phyloP scores from a whole-genome alignment of 2,888 invertebrate genomes.

The Mimachlamys varia region DNA sequence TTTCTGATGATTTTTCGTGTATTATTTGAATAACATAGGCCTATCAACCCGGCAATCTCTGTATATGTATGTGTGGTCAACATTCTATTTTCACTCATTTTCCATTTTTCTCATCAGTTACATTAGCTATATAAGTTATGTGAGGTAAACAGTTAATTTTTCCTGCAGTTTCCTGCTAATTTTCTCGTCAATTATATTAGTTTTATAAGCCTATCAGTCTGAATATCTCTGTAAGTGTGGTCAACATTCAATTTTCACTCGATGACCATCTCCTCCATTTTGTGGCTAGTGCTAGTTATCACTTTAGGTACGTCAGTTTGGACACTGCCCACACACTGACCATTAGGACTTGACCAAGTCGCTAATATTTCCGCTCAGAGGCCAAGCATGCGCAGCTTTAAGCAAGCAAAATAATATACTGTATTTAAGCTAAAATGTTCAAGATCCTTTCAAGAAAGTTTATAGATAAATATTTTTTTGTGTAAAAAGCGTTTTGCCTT shows the following conservation, averaged over 20 bases:
- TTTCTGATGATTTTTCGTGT: no score
- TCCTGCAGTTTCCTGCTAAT: no score
- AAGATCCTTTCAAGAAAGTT: no score
- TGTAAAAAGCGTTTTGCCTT: no score
- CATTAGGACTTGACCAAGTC: slow-evolving; percentile 9
- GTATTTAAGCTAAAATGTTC: no score
- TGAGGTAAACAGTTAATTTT: no score
- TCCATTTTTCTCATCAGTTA: no score
- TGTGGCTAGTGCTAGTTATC: background rate
- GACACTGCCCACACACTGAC: background rate
- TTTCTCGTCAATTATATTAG: no score
- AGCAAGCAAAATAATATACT: background rate
- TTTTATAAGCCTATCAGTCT: no score
- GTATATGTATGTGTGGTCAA: background rate
- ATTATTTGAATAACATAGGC: no score
- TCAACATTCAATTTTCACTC: background rate
- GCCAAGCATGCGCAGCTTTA: background rate
- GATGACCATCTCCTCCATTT: background rate
- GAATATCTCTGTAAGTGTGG: background rate
- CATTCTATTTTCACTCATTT: background rate
- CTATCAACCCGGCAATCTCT: background rate
- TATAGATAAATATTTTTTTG: no score
- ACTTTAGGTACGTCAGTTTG: background rate
- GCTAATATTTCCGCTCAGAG: background rate
- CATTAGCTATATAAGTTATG: no score